Evolutionary conservation across 2,888 invertebrate species (phyloP).

Genomic region (Tipula confusa): DNA sequence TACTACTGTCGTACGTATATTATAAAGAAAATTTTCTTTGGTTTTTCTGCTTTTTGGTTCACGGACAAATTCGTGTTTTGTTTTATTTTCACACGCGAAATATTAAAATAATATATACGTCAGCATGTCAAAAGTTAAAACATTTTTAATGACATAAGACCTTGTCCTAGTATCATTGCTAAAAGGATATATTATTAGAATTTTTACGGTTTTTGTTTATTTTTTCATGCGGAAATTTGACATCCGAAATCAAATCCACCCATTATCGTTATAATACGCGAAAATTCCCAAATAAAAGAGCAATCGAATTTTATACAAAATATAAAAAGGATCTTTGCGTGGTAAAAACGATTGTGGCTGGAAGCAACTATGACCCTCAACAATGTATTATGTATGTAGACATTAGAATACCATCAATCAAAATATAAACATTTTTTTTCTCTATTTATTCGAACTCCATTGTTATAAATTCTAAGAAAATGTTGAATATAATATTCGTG

Average conservation of each 20-base stretch:
- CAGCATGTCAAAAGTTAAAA: too few relatives aligned
- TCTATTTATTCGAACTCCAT: background rate
- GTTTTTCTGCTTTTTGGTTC: background rate
- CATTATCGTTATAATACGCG: background rate
- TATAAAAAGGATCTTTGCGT: background rate
- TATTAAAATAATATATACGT: background rate
- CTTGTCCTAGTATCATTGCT: background rate
- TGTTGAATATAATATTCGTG: background rate
- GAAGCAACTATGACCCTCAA: background rate
- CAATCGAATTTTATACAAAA: background rate
- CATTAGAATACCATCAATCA: background rate
- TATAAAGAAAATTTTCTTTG: background rate
- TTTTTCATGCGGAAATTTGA: background rate
- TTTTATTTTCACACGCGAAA: background rate
- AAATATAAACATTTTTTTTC: background rate
- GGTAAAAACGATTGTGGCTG: background rate
- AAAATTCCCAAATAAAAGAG: background rate
- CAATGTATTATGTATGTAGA: background rate
- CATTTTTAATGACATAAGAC: background rate
- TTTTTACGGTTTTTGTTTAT: background rate
- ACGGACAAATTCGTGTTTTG: background rate
- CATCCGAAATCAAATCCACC: background rate
- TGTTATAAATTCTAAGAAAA: background rate
- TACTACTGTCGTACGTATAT: background rate
- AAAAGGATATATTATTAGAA: background rate